Conservation (phyloP, 2,113 vertebrate species). For the Garra rufa region DNA sequence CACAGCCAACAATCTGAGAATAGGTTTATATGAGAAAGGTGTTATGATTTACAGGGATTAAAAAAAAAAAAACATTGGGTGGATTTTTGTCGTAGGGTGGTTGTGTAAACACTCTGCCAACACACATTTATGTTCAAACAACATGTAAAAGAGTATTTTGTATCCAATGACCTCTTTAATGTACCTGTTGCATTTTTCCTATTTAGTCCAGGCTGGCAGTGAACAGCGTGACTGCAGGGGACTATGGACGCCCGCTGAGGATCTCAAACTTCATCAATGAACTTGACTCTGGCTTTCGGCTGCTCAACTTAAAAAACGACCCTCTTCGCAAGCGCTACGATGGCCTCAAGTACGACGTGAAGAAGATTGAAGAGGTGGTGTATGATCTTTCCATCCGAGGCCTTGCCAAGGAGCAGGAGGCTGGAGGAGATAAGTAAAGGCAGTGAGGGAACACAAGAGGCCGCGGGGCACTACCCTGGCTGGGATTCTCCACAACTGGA, state of each 20-base stretch:
- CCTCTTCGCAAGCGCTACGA: slow-evolving; percentile 96
- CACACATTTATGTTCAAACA: too few species aligned
- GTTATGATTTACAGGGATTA: too few species aligned
- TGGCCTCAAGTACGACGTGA: slow-evolving; percentile 97
- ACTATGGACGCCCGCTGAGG: slow-evolving; percentile 91
- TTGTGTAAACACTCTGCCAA: too few species aligned
- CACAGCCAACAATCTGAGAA: too few species aligned
- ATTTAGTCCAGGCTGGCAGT: slow-evolving; percentile 90
- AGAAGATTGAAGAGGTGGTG: slow-evolving; percentile 98
- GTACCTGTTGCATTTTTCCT: background rate
- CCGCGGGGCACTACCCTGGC: slow-evolving; percentile 46
- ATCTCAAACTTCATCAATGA: slow-evolving; percentile 97
- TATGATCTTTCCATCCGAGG: slow-evolving; percentile 96
- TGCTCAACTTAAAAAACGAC: slow-evolving; percentile 98
- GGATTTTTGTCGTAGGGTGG: too few species aligned
- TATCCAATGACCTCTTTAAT: too few species aligned
- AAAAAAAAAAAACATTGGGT: too few species aligned
- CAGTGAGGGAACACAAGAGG: slow-evolving; percentile 35
- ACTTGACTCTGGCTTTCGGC: slow-evolving; percentile 95
- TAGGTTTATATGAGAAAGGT: too few species aligned
- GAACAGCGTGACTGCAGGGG: slow-evolving; percentile 96
- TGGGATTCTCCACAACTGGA: slow-evolving; percentile 58
- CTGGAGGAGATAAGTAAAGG: slow-evolving; percentile 76
- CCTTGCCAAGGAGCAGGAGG: slow-evolving; percentile 83
- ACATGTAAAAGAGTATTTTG: too few species aligned